Base-by-base conservation (phyloP, 1,140 invertebrate genomes). In the Leguminivora glycinivorella region DNA sequence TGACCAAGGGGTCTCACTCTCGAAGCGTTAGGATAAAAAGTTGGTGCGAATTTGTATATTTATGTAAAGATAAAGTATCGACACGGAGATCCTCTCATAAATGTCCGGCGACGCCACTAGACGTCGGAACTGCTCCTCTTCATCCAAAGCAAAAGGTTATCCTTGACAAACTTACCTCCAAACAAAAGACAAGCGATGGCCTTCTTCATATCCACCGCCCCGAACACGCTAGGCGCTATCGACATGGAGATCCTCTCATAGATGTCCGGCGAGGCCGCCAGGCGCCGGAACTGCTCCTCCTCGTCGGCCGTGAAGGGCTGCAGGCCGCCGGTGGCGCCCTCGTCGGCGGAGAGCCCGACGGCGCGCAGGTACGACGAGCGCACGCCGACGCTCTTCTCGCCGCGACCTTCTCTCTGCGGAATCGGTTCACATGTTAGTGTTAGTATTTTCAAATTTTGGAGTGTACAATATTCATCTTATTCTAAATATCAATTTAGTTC, bases 161-260 rank as follows among this genome's bases (percentile, higher is more conserved):
- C 4, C 34, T 38, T 29, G 43, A 26, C 29, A 63, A 38, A 73
- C 71, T 40, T 63, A 88, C 87, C 87, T 77, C 98, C 98, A 93
- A 99, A 99, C 24, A 99, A 89, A 56, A 99, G 92, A 85, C 97
- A 98, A 25, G 98, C 97, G 38, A 99, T 98, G 1, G 99, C 97
- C 92, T 99, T 99, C 84, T 99, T 99, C 71, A 99, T 98, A 90
- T 99, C 98, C 7, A 93, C 80, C 58, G 95, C 96, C 1, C 99
- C 99, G 91, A 95, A 99, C 75, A 99, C 99, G 80, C 98, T 99
- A 0, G 99, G 99, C 10, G 99, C 99, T 80, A 99, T 96, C 68
- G 97, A 99, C 74, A 94, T 95, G 0, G 97, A 94, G 68, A 99
- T 95, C 69, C 95, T 95, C 6, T 99, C 97, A 84, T 98, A 98